Evolutionary conservation across 1,140 invertebrate genomes (phyloP), one percentile per base, ranked within the genome.

Genomic region (Sitodiplosis mosellana): DNA sequence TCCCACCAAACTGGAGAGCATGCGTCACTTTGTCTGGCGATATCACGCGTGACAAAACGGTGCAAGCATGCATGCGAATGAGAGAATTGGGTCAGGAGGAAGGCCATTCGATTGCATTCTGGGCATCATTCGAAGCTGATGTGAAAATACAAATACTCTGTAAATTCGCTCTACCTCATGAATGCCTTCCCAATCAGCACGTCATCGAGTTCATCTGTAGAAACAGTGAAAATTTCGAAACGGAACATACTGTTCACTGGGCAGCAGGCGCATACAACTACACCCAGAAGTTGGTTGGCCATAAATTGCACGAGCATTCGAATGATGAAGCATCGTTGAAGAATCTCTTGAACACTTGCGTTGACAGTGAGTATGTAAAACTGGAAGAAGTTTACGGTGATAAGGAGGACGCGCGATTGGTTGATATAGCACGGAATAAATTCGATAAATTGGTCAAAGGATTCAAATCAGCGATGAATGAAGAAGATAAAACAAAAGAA

Each of bases 101-200:
- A 15, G 46, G 20, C 19, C 14, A 42, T 33, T 41, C 47, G 27
- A 46, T 33, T 34, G 34, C 19, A 33, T 22, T 49, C 47, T 46
- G 47, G 33, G 33, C 36, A 33, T 33, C 27, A 48, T 42, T 48
- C n/a, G 44, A 46, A 19, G 21, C 27, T 37, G 20, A 22, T 33
- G 14, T 46, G 5, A 36, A 18, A n/a, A 22, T 33, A 48, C 43
- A 48, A 42, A 33, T 17, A 14, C 43, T 42, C 6, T 33, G 22
- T 34, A 27, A 21, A 4, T 22, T 22, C 18, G 14, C 15, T 3
- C 17, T 27, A 5, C 27, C 27, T 3, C 27, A 27, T 10, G 27
- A 5, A 3, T 27, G 27, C 10, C 4, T 27, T 3, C 27, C 27
- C 3, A 27, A 27, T 10, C 4, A 27, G 3, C 27, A 27, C 10